phyloP scores from a whole-genome alignment of 2,888 invertebrate species.

The Drosophila cyrtoloma region DNA sequence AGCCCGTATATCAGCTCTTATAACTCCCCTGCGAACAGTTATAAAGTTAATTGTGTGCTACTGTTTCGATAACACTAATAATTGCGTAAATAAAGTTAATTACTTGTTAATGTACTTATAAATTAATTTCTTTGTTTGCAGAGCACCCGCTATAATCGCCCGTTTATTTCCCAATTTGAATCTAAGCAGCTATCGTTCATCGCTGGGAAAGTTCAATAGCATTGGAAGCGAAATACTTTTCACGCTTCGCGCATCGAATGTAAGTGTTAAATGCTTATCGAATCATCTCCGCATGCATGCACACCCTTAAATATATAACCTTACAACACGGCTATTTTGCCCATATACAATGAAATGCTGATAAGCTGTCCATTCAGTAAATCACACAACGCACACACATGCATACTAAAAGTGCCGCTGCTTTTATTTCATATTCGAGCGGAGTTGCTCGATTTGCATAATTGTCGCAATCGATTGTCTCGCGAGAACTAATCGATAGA shows the following conservation, averaged over 20 bases:
- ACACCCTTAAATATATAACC: constrained; percentile 31
- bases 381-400: neutral
- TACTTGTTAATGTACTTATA: constrained; percentile 11
- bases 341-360: constrained; percentile 5
- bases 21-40: constrained; percentile 1
- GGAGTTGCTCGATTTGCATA: constrained; percentile 42
- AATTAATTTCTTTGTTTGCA: constrained; percentile 49
- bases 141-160: constrained; percentile 83
- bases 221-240: constrained; percentile 81
- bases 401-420: neutral
- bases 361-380: constrained; percentile 32
- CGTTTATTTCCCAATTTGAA: constrained; percentile 83
- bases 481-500: constrained; percentile 30
- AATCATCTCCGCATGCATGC: constrained; percentile 13
- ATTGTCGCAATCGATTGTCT: constrained; percentile 23
- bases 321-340: constrained; percentile 19
- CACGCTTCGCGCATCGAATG: constrained; percentile 75
- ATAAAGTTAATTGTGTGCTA: constrained; percentile 48
- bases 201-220: constrained; percentile 81
- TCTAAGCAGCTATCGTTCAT: constrained; percentile 82
- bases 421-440: constrained; percentile 4
- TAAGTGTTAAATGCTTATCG: constrained; percentile 66
- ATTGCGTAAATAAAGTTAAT: neutral
- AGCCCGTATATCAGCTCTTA: constrained; percentile 44
- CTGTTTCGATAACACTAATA: constrained; percentile 36